Evolutionary conservation across 2,888 invertebrate genomes (phyloP).

Genomic region (Amblyteles armatorius): DNA sequence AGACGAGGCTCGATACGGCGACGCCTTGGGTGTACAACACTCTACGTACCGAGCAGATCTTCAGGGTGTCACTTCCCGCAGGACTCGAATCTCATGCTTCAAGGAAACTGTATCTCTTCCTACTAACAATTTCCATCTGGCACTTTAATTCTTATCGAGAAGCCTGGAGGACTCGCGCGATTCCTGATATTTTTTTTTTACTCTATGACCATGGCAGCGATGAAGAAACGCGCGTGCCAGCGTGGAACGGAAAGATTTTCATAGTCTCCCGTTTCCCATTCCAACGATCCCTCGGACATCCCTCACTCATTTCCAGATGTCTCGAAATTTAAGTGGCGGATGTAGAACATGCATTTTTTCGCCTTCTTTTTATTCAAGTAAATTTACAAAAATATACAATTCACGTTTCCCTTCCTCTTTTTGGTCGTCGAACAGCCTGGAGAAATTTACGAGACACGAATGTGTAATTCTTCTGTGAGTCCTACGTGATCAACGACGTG

Average conservation of each 20-base stretch:
- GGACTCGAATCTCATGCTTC: slow-evolving; percentile 46
- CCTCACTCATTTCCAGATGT: slow-evolving; percentile 56
- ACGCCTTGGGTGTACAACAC: slow-evolving; percentile 57
- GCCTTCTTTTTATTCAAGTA: neutral
- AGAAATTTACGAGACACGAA: slow-evolving; percentile 15
- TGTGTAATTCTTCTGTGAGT: neutral
- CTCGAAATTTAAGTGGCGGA: slow-evolving; percentile 21
- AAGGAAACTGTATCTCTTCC: slow-evolving; percentile 58
- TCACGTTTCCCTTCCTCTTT: neutral
- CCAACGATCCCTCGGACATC: slow-evolving; percentile 36
- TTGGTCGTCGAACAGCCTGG: neutral
- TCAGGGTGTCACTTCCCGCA: slow-evolving; percentile 66
- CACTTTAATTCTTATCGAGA: slow-evolving; percentile 48
- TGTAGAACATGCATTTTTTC: slow-evolving; percentile 34
- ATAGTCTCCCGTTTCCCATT: slow-evolving; percentile 39
- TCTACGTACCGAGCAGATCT: slow-evolving; percentile 52
- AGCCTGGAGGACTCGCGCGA: slow-evolving; percentile 3
- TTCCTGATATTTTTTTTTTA: slow-evolving; percentile 44
- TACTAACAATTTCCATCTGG: slow-evolving; percentile 63
- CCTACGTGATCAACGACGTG: slow-evolving; percentile 26
- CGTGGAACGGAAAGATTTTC: slow-evolving; percentile 6
- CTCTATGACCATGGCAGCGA: neutral
- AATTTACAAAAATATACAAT: slow-evolving; percentile 2
- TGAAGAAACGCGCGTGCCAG: slow-evolving; percentile 47
- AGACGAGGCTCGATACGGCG: slow-evolving; percentile 55